These are phyloP conservation scores for Cecropterus lyciades DNA, from an alignment of 1,140 invertebrate species.

Conservation along the genomic window DNA sequence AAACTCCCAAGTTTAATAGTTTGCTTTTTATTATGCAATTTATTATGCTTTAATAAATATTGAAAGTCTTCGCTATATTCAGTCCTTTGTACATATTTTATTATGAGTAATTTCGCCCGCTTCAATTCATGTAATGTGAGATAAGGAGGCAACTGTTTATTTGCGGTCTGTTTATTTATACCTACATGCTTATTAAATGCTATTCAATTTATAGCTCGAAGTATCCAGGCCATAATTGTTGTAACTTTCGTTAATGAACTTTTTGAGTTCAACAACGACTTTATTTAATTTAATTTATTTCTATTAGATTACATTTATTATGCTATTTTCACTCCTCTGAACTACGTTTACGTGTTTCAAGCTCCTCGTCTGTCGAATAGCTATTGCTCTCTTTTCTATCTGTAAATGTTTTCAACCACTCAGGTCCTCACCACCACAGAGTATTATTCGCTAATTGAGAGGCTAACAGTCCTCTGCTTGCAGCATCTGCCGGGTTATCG, in stretches of 20 bases:
- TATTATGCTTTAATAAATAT: constrained; percentile 21
- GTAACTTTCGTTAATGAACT: constrained; percentile 25
- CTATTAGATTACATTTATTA: no score
- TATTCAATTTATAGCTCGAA: constrained; percentile 13
- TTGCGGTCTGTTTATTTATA: no score
- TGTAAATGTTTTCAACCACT: constrained; percentile 31
- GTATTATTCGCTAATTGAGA: constrained; percentile 33
- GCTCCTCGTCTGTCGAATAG: constrained; percentile 29
- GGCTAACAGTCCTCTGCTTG: constrained; percentile 49
- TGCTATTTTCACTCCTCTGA: constrained; percentile 6
- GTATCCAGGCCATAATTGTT: constrained; percentile 34
- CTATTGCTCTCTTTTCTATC: neutral
- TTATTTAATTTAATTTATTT: no score
- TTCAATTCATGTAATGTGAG: constrained; percentile 27
- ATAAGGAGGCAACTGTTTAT: no score
- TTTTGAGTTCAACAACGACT: constrained; percentile 18
- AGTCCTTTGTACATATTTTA: constrained; percentile 39
- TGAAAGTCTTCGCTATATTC: constrained; percentile 41
- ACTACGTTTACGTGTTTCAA: constrained; percentile 21
- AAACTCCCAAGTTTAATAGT: constrained; percentile 53
- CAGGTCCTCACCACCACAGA: constrained; percentile 59
- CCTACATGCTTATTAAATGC: no score
- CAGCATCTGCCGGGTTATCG: constrained; percentile 76
- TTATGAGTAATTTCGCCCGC: constrained; percentile 1
- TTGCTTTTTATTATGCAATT: constrained; percentile 37